Conservation (phyloP, 2,888 invertebrate genomes). For the Nomada ruficornis region DNA sequence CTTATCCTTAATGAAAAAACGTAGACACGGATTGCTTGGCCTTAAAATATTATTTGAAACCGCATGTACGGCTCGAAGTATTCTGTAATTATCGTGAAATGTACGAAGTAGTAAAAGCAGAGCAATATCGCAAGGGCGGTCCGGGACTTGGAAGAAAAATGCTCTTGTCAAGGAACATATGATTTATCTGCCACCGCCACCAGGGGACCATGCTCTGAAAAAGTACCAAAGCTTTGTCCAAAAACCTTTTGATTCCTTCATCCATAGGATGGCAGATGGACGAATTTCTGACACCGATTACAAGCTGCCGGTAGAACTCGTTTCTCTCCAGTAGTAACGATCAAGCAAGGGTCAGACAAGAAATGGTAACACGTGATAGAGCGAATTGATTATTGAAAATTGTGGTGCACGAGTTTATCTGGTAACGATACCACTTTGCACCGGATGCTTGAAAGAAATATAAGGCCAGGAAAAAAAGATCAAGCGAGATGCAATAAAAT, state of each 20-base stretch:
- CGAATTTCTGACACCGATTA: background rate
- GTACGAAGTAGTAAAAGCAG: conserved; percentile 20
- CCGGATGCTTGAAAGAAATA: background rate
- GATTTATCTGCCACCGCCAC: conserved; percentile 44
- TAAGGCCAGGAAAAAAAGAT: background rate
- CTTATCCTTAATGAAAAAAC: conserved; percentile 41
- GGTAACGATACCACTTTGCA: background rate
- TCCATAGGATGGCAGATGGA: background rate
- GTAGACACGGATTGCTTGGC: background rate
- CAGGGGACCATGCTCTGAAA: conserved; percentile 11
- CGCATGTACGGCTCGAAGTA: conserved; percentile 9
- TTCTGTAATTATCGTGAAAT: conserved; percentile 43
- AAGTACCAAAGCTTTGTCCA: conserved; percentile 6
- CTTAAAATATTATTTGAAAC: conserved; percentile 19
- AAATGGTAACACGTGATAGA: conserved; percentile 12
- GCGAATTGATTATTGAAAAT: background rate
- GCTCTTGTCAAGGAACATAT: conserved; percentile 15
- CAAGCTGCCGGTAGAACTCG: background rate
- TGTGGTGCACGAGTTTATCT: background rate
- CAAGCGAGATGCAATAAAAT: conserved; percentile 14
- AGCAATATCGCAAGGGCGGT: conserved; percentile 7
- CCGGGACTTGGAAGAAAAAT: conserved; percentile 17
- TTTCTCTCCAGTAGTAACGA: conserved; percentile 36
- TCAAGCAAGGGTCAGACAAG: conserved; percentile 40
- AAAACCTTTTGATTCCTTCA: conserved; percentile 11